Evolutionary conservation across 2,888 invertebrate genomes (phyloP).

Genomic region (Harpagoxenus sublaevis): DNA sequence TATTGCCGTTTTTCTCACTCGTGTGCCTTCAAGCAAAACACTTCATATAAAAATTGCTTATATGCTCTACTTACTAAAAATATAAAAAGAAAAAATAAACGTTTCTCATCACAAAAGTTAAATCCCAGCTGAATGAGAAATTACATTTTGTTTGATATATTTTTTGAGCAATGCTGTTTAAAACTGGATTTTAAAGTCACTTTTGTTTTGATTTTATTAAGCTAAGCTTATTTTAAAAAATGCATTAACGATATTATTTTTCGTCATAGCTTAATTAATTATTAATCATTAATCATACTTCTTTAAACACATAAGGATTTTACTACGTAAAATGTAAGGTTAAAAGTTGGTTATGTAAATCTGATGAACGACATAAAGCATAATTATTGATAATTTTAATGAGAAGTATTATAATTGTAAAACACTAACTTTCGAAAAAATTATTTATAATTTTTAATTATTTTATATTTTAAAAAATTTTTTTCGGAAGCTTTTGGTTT

Average conservation of each 20-base stretch:
- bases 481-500: not conserved
- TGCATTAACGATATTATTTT: not conserved
- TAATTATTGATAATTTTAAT: not conserved
- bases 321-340: not conserved
- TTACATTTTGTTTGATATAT: slow-evolving; percentile 1
- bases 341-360: not conserved
- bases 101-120: not conserved
- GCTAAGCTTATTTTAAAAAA: slow-evolving; percentile 8
- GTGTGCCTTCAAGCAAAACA: not conserved
- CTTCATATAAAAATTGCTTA: not conserved
- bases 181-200: not conserved
- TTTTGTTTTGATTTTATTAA: slow-evolving; percentile 13
- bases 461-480: not conserved
- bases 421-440: not conserved
- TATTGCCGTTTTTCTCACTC: not conserved
- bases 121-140: not conserved
- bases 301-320: slow-evolving; percentile 15
- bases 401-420: not conserved
- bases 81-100: not conserved
- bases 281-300: slow-evolving; percentile 14
- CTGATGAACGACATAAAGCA: not conserved
- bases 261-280: not conserved
- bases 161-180: slow-evolving; percentile 18
- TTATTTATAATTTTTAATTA: not conserved
- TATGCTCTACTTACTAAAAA: not conserved